Base-by-base conservation (phyloP, 1,140 invertebrate genomes). In the Drosophila lacertosa region DNA sequence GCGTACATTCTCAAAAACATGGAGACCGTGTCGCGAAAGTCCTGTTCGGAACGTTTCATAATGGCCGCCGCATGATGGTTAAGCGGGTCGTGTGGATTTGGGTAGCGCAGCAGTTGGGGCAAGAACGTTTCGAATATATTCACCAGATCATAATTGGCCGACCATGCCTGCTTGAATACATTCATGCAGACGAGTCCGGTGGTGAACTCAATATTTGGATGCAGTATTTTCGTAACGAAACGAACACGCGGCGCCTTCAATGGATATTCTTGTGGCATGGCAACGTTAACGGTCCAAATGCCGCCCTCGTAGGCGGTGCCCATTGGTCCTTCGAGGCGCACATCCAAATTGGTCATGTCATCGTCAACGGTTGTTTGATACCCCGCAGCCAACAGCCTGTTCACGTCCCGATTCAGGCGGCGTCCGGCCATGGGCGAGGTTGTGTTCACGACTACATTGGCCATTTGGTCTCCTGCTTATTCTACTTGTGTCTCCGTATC, bases 101-200 rank as follows among this genome's bases (percentile, higher is more conserved):
- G 99, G 92, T 97, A 99, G 74, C 98, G 99, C 89, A 99, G 93
- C 88, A 99, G 93, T 93, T 99, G 99, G 63, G 99, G 99, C 91
- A 99, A 94, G 93, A 99, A 99, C 79, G 98, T 99, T 92, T 99
- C 99, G 93, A 99, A 99, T 77, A 99, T 99, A 93, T 99, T 99
- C 55, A 98, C 97, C 79, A 99, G 93, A 94, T 99, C 98, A 92
- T 98, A 97, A 69, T 97, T 93, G 32, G 96, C 95, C 32, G 96
- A 97, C 96, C 96, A 97, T 55, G 96, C 96, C 92, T 97, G 96
- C 92, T 99, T 99, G 83, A 99, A 99, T 40, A 99, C 99, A 93
- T 99, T 99, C 77, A 99, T 94, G 92, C 99, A 99, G 13, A 99
- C 99, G 13, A 99, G 99, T 40, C 99, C 99, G 37, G 98, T 99